A percentile compares a stretch with the other conserved stretches of the same genome.
Conservation (phyloP, 2,113 vertebrate genomes). For the Ochotona curzoniae region DNA sequence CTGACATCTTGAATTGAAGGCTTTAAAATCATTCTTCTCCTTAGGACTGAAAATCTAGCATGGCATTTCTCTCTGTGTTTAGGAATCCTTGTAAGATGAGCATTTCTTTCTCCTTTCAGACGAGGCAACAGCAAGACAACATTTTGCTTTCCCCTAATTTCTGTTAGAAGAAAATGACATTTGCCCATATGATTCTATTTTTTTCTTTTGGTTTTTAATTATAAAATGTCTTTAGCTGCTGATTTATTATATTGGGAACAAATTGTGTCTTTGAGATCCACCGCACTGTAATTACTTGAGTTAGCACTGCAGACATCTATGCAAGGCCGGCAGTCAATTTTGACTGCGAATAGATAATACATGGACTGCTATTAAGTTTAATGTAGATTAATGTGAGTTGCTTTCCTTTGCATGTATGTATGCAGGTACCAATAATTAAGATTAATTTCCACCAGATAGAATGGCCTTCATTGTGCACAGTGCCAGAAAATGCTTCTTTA, state of each 20-base stretch:
- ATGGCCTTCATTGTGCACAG: slow-evolving; percentile 89
- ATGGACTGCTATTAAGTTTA: slow-evolving; percentile 88
- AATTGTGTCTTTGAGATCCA: slow-evolving; percentile 85
- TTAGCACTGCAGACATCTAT: slow-evolving; percentile 80
- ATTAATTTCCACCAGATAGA: slow-evolving; percentile 91
- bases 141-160: slow-evolving; percentile 68
- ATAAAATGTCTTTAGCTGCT: slow-evolving; percentile 75
- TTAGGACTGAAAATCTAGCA: slow-evolving; percentile 74
- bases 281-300: slow-evolving; percentile 80
- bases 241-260: slow-evolving; percentile 79
- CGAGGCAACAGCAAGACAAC: slow-evolving; percentile 73
- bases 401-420: slow-evolving; percentile 89
- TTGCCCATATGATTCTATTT: slow-evolving; percentile 78
- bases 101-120: slow-evolving; percentile 77
- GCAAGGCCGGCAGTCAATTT: slow-evolving; percentile 86
- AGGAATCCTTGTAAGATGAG: slow-evolving; percentile 76
- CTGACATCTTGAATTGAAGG: slow-evolving; percentile 68
- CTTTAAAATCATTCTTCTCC: slow-evolving; percentile 76
- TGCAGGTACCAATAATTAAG: slow-evolving; percentile 94
- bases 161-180: slow-evolving; percentile 80
- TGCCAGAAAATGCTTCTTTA: slow-evolving; percentile 90
- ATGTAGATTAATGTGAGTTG: slow-evolving; percentile 95
- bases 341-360: slow-evolving; percentile 90
- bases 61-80: slow-evolving; percentile 79
- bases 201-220: slow-evolving; percentile 79